phyloP scores from a whole-genome alignment of 2,797 vertebrate genomes.

The Arctocebus calabarensis region DNA sequence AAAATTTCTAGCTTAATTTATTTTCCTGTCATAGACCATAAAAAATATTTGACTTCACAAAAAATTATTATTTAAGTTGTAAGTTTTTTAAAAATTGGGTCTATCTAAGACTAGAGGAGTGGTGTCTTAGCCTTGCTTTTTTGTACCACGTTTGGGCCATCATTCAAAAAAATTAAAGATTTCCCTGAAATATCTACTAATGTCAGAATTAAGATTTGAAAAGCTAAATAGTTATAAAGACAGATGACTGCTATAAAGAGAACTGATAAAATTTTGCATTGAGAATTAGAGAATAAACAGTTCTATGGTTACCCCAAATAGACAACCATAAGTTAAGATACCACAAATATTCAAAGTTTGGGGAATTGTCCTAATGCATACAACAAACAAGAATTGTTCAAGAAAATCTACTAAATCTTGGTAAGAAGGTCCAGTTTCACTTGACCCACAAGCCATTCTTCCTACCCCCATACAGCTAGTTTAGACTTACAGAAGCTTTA shows the following conservation, averaged over 20 bases:
- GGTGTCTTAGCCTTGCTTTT: neutral
- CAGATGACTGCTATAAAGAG: neutral
- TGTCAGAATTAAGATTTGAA: neutral
- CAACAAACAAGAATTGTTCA: neutral
- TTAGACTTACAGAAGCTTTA: neutral
- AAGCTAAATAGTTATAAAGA: neutral
- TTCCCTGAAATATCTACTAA: neutral
- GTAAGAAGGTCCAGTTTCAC: neutral
- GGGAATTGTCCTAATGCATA: neutral
- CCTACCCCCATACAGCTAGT: neutral
- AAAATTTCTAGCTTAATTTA: neutral
- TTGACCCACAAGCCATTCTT: neutral
- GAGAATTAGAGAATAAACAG: neutral
- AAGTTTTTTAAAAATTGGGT: neutral
- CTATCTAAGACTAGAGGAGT: neutral
- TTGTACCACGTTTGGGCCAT: too few relatives aligned
- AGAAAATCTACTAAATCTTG: neutral
- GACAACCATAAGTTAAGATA: neutral
- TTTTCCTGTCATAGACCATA: neutral
- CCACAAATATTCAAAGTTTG: neutral
- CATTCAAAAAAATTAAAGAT: neutral
- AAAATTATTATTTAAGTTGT: neutral
- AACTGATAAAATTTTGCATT: neutral
- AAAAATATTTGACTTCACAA: neutral
- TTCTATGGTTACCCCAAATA: neutral